A percentile compares a stretch with the other conserved stretches of the same genome.
Evolutionary conservation across 2,797 vertebrate species (phyloP).

Genomic region (Sebastes oblongus): DNA sequence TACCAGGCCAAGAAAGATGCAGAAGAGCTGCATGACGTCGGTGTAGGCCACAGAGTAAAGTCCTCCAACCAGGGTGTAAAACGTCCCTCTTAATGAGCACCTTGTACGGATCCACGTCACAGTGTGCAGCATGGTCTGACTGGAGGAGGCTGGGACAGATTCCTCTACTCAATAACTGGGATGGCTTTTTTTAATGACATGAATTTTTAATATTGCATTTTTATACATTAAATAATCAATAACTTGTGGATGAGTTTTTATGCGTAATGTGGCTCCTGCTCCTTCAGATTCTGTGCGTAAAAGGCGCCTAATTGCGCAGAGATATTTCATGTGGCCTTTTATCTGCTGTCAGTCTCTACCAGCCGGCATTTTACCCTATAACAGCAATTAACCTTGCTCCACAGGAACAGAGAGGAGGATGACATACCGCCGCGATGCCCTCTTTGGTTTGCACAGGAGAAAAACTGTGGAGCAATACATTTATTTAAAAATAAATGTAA

Average conservation of each 20-base stretch:
- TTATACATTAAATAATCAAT: neutral
- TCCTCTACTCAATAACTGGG: constrained; percentile 24
- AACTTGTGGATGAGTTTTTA: neutral
- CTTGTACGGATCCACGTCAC: constrained; percentile 66
- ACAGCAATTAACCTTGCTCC: constrained; percentile 32
- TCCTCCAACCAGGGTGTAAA: constrained; percentile 95
- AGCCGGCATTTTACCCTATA: constrained; percentile 17
- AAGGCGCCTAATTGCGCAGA: constrained; percentile 9
- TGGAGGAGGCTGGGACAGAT: constrained; percentile 19
- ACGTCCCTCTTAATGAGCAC: constrained; percentile 73
- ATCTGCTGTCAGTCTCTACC: constrained; percentile 8
- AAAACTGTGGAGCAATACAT: neutral
- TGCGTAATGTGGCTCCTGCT: neutral
- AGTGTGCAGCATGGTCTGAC: constrained; percentile 16
- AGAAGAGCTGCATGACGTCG: constrained; percentile 97
- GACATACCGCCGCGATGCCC: neutral
- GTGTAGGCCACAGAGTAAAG: constrained; percentile 98
- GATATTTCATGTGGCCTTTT: constrained; percentile 34
- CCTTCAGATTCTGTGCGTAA: constrained; percentile 27
- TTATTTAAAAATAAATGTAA: neutral
- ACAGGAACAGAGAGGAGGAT: neutral
- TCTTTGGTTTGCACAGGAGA: neutral
- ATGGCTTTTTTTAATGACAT: neutral
- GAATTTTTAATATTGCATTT: constrained; percentile 6
- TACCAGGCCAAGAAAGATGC: constrained; percentile 96